These are phyloP conservation scores for Dysmachus trigonus DNA, from an alignment of 2,888 invertebrate species.

Conservation along the genomic window DNA sequence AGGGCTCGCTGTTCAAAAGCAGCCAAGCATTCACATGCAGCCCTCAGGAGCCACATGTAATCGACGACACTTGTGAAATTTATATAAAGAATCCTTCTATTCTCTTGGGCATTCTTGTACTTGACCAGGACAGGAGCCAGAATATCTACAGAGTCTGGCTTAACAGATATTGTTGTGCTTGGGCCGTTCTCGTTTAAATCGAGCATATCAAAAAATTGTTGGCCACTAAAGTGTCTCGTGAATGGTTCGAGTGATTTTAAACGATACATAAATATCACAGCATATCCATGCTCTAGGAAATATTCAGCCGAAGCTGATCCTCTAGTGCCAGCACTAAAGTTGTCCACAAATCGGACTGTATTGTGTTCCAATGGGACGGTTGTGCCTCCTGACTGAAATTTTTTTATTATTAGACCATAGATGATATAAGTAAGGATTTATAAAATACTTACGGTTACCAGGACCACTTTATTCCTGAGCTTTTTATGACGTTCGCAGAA, in stretches of 20 bases:
- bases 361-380: conserved; percentile 96
- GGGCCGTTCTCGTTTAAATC: conserved; percentile 68
- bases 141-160: conserved; percentile 76
- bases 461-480: conserved; percentile 75
- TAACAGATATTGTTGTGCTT: conserved; percentile 74
- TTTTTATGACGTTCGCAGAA: conserved; percentile 78
- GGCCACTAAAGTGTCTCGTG: conserved; percentile 83
- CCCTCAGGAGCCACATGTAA: conserved; percentile 89
- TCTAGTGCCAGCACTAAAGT: conserved; percentile 96
- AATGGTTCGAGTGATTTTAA: conserved; percentile 91
- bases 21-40: conserved; percentile 80
- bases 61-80: conserved; percentile 88
- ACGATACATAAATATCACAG: conserved; percentile 93
- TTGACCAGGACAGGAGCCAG: conserved; percentile 76
- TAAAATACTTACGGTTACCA: conserved; percentile 76
- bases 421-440: conserved; percentile 7
- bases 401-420: conserved; percentile 25
- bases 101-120: conserved; percentile 82
- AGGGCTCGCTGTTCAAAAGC: conserved; percentile 74
- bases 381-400: conserved; percentile 90
- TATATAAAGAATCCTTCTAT: conserved; percentile 77
- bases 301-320: conserved; percentile 96
- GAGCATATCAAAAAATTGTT: conserved; percentile 82
- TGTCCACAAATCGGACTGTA: conserved; percentile 97
- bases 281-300: conserved; percentile 86